Evolutionary conservation across 2,797 vertebrate species (phyloP).

Genomic region (Botia almorhae): DNA sequence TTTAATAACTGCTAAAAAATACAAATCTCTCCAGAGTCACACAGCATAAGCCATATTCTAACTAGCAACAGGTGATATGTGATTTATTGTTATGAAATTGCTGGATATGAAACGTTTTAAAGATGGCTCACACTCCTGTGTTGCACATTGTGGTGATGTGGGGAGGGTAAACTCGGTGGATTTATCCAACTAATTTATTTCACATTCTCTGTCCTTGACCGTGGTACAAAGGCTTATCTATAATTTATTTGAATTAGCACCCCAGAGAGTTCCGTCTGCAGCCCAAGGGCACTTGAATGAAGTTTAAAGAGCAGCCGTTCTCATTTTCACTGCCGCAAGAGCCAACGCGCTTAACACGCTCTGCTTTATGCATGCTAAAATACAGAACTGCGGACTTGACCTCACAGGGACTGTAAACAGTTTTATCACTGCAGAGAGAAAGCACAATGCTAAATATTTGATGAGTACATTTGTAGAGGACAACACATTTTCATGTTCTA

Average conservation of each 20-base stretch:
- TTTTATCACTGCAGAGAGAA: neutral
- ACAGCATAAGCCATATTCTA: neutral
- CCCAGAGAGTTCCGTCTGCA: constrained; percentile 4
- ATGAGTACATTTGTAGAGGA: too few species aligned
- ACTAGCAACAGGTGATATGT: neutral
- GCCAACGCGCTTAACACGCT: neutral
- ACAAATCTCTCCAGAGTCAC: neutral
- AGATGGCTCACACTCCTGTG: neutral
- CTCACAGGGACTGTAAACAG: constrained; percentile 9
- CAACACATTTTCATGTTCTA: too few species aligned
- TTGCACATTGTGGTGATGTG: neutral
- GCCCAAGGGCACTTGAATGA: constrained; percentile 19
- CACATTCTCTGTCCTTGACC: constrained; percentile 3
- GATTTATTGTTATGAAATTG: neutral
- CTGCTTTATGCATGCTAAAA: constrained; percentile 29
- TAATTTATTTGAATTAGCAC: constrained; percentile 41
- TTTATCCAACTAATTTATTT: constrained; percentile 14
- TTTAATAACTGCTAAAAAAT: too few species aligned
- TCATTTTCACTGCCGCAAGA: constrained; percentile 11
- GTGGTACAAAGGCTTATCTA: constrained; percentile 12
- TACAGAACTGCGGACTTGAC: neutral
- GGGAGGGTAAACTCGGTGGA: neutral
- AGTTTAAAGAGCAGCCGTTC: constrained; percentile 12
- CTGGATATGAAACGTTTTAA: neutral
- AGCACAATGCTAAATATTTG: neutral